phyloP scores from a whole-genome alignment of 2,113 vertebrate genomes.

The Lepus americanus region DNA sequence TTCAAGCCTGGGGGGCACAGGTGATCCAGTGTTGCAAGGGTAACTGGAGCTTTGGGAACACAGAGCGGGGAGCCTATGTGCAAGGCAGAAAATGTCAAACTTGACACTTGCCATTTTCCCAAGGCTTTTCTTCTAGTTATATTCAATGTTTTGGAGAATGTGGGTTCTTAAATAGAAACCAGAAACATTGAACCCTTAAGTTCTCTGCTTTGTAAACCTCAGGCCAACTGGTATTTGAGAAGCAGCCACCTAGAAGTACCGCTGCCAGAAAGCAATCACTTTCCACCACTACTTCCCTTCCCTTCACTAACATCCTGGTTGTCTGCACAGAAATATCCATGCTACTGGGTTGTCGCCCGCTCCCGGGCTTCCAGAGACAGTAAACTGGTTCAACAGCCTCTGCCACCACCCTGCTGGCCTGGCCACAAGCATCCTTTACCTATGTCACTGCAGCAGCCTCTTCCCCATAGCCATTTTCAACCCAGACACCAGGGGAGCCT shows the following conservation, averaged over 20 bases:
- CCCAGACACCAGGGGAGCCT: not conserved
- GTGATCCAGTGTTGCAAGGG: not conserved
- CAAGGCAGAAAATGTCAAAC: conserved; percentile 17
- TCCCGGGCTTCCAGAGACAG: not conserved
- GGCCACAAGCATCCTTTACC: not conserved
- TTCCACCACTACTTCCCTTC: not conserved
- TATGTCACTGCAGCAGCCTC: not conserved
- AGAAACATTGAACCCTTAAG: not conserved
- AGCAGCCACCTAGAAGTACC: not conserved
- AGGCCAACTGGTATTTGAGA: not conserved
- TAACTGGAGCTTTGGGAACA: not conserved
- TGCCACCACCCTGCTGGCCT: not conserved
- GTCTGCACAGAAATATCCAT: not conserved
- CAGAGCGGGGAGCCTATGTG: not conserved
- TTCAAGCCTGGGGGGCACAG: not conserved
- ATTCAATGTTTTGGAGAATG: not conserved
- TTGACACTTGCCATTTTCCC: not conserved
- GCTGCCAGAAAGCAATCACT: not conserved
- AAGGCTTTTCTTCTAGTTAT: not conserved
- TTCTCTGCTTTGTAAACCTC: not conserved
- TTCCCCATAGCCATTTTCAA: not conserved
- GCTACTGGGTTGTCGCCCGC: not conserved
- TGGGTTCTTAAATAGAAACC: not conserved
- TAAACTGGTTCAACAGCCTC: not conserved
- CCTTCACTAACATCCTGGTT: not conserved